Percentiles rank a stretch among this genome's conserved stretches.
phyloP scores from a whole-genome alignment of 1,140 invertebrate species.

The Chironomus striatipennis region DNA sequence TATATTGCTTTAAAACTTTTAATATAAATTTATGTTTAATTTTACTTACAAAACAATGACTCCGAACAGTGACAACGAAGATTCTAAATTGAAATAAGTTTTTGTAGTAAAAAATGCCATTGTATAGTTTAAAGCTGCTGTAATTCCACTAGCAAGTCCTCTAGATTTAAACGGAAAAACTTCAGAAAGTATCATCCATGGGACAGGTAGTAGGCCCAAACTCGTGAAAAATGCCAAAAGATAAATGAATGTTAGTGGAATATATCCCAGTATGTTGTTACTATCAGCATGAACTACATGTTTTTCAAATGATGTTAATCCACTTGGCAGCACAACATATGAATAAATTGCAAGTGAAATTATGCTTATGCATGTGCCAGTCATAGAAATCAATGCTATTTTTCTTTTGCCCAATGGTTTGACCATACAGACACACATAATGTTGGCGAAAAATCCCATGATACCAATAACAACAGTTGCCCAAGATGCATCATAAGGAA shows the following conservation, averaged over 20 bases:
- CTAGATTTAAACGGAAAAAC: slow-evolving; percentile 39
- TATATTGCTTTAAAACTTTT: background rate
- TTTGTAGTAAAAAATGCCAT: slow-evolving; percentile 54
- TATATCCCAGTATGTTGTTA: background rate
- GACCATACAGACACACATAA: slow-evolving; percentile 30
- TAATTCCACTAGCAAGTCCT: slow-evolving; percentile 48
- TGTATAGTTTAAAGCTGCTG: slow-evolving; percentile 49
- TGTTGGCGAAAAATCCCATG: slow-evolving; percentile 24
- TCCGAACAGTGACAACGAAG: slow-evolving; percentile 44
- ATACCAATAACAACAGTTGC: slow-evolving; percentile 36
- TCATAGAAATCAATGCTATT: slow-evolving; percentile 45
- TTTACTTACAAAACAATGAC: slow-evolving; percentile 53
- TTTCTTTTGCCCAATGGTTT: slow-evolving; percentile 36
- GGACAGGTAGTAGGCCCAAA: slow-evolving; percentile 31
- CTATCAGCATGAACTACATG: background rate
- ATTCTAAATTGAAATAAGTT: slow-evolving; percentile 47
- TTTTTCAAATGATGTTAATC: slow-evolving; percentile 24
- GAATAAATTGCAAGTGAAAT: slow-evolving; percentile 22
- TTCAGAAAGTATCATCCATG: slow-evolving; percentile 47
- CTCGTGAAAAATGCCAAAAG: slow-evolving; percentile 27
- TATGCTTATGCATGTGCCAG: slow-evolving; percentile 27
- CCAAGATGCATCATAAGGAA: slow-evolving; percentile 41
- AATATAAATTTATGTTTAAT: background rate
- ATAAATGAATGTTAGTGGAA: slow-evolving; percentile 29
- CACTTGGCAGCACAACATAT: slow-evolving; percentile 2